A percentile compares a stretch with the other conserved stretches of the same genome.
phyloP scores from a whole-genome alignment of 2,797 vertebrate species.

The Bryconaethiops microstoma region DNA sequence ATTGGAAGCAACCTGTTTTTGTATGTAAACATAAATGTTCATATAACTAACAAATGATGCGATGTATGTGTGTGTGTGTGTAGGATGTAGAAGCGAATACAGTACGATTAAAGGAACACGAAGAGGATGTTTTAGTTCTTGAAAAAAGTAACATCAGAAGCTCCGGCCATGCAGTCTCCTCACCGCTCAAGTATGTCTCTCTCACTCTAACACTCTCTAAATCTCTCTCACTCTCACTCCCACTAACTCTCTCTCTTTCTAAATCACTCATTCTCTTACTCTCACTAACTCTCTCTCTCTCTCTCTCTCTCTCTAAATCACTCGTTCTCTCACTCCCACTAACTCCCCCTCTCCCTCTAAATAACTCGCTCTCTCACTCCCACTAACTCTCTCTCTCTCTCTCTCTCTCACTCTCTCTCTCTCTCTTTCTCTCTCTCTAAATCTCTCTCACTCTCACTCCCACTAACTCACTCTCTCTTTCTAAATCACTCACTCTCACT shows the following conservation, averaged over 20 bases:
- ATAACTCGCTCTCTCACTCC: too few species aligned
- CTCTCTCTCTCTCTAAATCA: too few species aligned
- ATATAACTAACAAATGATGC: background rate
- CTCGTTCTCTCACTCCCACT: too few species aligned
- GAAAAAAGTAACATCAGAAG: slow-evolving; percentile 90
- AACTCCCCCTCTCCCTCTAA: too few species aligned
- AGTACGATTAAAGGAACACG: slow-evolving; percentile 97
- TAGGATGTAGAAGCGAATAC: slow-evolving; percentile 99
- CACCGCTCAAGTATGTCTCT: slow-evolving; percentile 88
- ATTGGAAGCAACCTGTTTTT: background rate
- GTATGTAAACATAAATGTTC: background rate
- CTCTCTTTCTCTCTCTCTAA: too few species aligned
- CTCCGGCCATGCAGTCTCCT: slow-evolving; percentile 81
- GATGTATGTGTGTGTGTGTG: slow-evolving; percentile 38
- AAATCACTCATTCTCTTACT: background rate
- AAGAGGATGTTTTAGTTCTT: slow-evolving; percentile 96
- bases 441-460: too few species aligned
- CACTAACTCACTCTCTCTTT: too few species aligned
- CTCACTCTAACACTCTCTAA: background rate
- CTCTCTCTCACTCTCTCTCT: background rate
- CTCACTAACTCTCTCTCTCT: background rate
- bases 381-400: too few species aligned
- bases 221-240: background rate
- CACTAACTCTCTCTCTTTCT: slow-evolving; percentile 17
- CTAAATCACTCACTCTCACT: too few species aligned